phyloP scores from a whole-genome alignment of 2,888 invertebrate species.

The Schizaphis graminum region DNA sequence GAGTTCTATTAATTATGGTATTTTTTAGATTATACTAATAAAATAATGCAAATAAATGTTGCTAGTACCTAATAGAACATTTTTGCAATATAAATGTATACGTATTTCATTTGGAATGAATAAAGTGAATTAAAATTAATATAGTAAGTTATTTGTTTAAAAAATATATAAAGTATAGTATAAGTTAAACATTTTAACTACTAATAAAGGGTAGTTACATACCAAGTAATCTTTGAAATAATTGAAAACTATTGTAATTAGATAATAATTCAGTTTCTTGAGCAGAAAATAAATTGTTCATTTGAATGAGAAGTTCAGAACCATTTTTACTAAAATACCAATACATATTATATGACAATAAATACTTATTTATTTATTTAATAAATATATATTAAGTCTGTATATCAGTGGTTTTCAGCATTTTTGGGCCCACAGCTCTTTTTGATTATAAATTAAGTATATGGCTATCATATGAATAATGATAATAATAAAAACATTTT shows the following conservation, averaged over 20 bases:
- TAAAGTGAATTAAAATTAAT: not conserved
- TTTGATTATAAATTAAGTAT: too few relatives aligned
- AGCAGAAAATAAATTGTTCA: conserved; percentile 65
- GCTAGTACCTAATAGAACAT: not conserved
- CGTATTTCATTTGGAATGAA: not conserved
- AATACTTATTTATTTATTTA: not conserved
- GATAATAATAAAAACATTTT: too few relatives aligned
- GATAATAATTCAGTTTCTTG: conserved; percentile 54
- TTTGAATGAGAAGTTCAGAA: conserved; percentile 69
- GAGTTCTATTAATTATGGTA: not conserved
- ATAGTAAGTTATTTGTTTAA: not conserved
- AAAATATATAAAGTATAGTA: not conserved
- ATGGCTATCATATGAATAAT: too few relatives aligned
- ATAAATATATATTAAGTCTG: not conserved
- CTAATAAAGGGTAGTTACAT: conserved; percentile 68
- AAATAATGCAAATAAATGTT: not conserved
- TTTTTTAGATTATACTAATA: not conserved
- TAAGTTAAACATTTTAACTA: not conserved
- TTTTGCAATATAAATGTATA: not conserved
- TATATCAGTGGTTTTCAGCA: not conserved
- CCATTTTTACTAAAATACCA: conserved; percentile 69
- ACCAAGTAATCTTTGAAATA: conserved; percentile 73
- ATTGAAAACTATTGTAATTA: conserved; percentile 68
- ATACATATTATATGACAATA: conserved; percentile 50
- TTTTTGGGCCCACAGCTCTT: too few relatives aligned